Evolutionary conservation across 2,113 vertebrate genomes (phyloP).

Genomic region (Epinephelus moara): DNA sequence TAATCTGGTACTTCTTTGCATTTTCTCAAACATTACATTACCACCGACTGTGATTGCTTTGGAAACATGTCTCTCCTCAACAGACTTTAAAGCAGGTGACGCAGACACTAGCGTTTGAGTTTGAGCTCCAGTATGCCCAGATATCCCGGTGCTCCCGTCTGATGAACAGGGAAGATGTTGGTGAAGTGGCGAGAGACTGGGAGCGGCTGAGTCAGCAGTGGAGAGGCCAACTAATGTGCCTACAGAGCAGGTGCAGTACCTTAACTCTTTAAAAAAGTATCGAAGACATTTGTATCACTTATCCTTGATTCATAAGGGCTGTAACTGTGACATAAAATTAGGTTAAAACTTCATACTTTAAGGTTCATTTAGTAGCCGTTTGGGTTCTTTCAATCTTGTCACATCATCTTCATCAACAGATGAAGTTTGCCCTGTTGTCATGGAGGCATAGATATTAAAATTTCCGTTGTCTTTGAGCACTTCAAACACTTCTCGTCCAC

Average conservation of each 20-base stretch:
- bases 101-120: conserved; percentile 22
- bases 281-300: not conserved
- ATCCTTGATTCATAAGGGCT: not conserved
- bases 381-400: not conserved
- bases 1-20: not conserved
- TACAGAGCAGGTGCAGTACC: conserved; percentile 30
- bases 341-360: not conserved
- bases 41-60: not conserved
- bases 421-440: not conserved
- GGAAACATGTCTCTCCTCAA: not conserved
- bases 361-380: not conserved
- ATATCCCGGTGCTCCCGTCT: not conserved
- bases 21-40: not conserved
- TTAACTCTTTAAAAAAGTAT: too few species aligned
- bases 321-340: not conserved
- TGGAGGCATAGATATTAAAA: not conserved
- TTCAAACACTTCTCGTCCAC: not conserved
- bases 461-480: not conserved
- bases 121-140: conserved; percentile 40
- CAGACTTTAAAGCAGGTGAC: conserved; percentile 37
- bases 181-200: conserved; percentile 1
- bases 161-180: conserved; percentile 4
- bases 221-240: conserved; percentile 27
- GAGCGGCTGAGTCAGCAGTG: conserved; percentile 42
- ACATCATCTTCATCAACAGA: not conserved